Percentiles rank a stretch among this genome's conserved stretches.
Conservation (phyloP, 1,140 invertebrate species). For the Drosophila pseudoananassae region DNA sequence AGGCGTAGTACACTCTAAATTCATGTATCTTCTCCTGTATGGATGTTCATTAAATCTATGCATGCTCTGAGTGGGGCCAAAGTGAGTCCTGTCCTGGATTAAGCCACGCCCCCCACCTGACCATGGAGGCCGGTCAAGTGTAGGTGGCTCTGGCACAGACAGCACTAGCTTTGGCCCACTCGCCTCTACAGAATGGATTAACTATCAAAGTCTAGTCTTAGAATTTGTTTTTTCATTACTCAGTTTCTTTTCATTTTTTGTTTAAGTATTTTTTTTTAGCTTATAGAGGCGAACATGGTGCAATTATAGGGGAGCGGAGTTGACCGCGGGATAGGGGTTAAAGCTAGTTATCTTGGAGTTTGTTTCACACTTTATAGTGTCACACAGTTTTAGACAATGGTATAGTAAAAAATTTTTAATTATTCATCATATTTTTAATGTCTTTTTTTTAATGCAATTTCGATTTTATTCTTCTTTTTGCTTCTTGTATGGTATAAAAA, state of each 20-base stretch:
- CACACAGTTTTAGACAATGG: slow-evolving; percentile 33
- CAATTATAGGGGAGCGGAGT: slow-evolving; percentile 40
- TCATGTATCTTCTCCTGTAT: slow-evolving; percentile 48
- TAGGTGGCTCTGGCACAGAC: slow-evolving; percentile 9
- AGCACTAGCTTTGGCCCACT: slow-evolving; percentile 41
- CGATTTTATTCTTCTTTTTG: slow-evolving; percentile 55
- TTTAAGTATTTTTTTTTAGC: slow-evolving; percentile 22
- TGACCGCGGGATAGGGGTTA: slow-evolving; percentile 43
- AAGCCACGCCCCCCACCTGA: slow-evolving; percentile 5
- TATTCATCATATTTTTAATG: slow-evolving; percentile 38
- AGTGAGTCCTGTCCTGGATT: slow-evolving; percentile 24
- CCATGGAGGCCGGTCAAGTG: slow-evolving; percentile 32
- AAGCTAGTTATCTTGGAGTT: slow-evolving; percentile 74
- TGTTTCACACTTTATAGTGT: slow-evolving; percentile 40
- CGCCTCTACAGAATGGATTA: slow-evolving; percentile 52
- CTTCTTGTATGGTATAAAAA: slow-evolving; percentile 81
- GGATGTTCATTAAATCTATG: slow-evolving; percentile 46
- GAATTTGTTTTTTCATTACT: slow-evolving; percentile 30
- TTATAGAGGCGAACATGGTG: slow-evolving; percentile 53
- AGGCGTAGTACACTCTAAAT: slow-evolving; percentile 73
- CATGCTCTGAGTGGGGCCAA: slow-evolving; percentile 24
- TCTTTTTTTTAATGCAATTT: slow-evolving; percentile 37
- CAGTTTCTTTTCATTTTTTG: slow-evolving; percentile 6
- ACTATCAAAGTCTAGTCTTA: slow-evolving; percentile 60
- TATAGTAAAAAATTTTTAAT: slow-evolving; percentile 71